phyloP scores from a whole-genome alignment of 2,797 vertebrate genomes.

The Thalassophryne amazonica region DNA sequence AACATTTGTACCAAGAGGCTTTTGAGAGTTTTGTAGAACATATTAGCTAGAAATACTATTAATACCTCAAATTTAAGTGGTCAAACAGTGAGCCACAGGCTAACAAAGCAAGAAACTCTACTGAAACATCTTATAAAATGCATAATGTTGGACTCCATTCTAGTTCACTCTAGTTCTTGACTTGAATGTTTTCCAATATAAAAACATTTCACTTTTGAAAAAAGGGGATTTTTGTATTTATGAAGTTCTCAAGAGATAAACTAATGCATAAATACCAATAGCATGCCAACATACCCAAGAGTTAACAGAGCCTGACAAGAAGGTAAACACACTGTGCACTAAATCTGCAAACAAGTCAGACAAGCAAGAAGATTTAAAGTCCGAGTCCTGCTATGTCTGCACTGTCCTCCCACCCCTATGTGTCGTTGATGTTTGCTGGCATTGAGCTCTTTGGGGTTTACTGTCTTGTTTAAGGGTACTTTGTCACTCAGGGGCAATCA shows the following conservation, averaged over 20 bases:
- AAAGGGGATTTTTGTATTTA: background rate
- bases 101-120: too few relatives aligned
- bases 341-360: constrained; percentile 2
- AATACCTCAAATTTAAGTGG: too few relatives aligned
- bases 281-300: constrained; percentile 11
- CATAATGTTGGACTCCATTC: background rate
- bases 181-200: background rate
- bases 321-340: background rate
- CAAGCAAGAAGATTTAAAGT: background rate
- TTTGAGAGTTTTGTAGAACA: too few relatives aligned
- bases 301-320: constrained; percentile 3
- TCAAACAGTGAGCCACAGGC: too few relatives aligned
- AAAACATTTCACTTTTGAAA: background rate
- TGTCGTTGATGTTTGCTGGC: too few relatives aligned
- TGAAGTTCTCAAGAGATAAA: background rate
- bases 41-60: too few relatives aligned
- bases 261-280: background rate
- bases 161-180: background rate
- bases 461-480: too few relatives aligned
- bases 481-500: too few relatives aligned
- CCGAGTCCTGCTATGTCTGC: background rate
- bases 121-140: background rate
- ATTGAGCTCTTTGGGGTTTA: too few relatives aligned
- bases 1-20: too few relatives aligned
- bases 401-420: background rate